Conservation (phyloP, 2,797 vertebrate species). For the Gambusia yucatana region DNA sequence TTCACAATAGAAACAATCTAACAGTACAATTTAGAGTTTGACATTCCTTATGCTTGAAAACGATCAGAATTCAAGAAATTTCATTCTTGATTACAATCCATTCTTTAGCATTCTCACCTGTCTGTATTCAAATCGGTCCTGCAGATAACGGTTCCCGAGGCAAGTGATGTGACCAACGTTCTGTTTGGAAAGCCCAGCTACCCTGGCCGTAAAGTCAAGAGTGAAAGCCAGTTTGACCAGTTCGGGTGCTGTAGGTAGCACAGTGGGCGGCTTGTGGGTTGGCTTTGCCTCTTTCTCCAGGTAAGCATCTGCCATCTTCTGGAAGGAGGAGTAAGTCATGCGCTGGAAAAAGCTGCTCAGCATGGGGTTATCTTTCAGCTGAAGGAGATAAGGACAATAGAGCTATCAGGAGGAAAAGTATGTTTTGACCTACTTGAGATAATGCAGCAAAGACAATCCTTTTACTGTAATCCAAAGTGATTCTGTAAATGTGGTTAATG, state of each 20-base stretch:
- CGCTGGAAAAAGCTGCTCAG: slow-evolving; percentile 81
- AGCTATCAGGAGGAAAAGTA: neutral
- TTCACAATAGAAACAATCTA: neutral
- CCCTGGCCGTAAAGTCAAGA: slow-evolving; percentile 84
- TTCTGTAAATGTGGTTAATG: neutral
- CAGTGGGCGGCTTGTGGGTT: slow-evolving; percentile 26
- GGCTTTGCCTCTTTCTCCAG: slow-evolving; percentile 56
- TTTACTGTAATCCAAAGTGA: neutral
- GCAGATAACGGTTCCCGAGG: slow-evolving; percentile 83
- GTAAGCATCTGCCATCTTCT: slow-evolving; percentile 84
- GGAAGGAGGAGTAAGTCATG: slow-evolving; percentile 88
- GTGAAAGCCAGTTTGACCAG: slow-evolving; percentile 87
- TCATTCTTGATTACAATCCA: neutral
- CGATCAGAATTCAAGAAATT: neutral
- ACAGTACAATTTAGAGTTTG: neutral
- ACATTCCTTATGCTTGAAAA: neutral
- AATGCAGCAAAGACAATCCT: neutral
- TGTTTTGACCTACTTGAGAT: neutral
- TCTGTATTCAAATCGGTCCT: slow-evolving; percentile 79
- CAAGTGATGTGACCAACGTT: slow-evolving; percentile 85
- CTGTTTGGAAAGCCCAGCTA: slow-evolving; percentile 82
- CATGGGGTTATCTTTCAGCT: slow-evolving; percentile 84
- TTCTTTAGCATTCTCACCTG: slow-evolving; percentile 53
- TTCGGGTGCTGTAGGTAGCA: slow-evolving; percentile 60
- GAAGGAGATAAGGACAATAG: slow-evolving; percentile 26